These are phyloP conservation scores for Siniperca scherzeri DNA, from an alignment of 2,797 vertebrate species.

Conservation along the genomic window DNA sequence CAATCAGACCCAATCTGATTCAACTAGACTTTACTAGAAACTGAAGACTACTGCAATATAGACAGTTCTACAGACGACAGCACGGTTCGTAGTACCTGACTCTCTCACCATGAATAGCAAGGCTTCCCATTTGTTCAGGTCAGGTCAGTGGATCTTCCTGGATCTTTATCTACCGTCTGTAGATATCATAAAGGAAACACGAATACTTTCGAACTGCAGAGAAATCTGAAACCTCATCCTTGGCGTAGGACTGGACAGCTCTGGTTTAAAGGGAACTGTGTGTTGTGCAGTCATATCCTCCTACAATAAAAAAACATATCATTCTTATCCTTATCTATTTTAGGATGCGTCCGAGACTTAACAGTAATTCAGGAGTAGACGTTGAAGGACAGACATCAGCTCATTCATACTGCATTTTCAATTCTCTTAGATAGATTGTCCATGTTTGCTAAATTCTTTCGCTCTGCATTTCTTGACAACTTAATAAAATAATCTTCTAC, in stretches of 20 bases:
- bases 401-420: background rate
- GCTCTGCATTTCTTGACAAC: background rate
- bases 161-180: background rate
- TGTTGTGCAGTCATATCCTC: background rate
- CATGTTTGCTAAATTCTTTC: background rate
- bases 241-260: background rate
- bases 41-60: background rate
- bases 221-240: background rate
- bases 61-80: background rate
- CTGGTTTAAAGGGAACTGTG: background rate
- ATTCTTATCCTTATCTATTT: background rate
- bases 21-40: background rate
- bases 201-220: background rate
- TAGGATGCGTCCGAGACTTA: background rate
- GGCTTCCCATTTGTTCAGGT: background rate
- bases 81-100: background rate
- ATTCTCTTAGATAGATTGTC: background rate
- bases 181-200: conserved; percentile 4
- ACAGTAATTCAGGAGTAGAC: background rate
- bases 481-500: background rate
- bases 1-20: background rate
- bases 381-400: background rate
- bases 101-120: background rate
- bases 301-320: background rate
- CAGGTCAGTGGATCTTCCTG: background rate